Base-by-base conservation (phyloP, 2,797 vertebrate species). In the Gouania willdenowi region DNA sequence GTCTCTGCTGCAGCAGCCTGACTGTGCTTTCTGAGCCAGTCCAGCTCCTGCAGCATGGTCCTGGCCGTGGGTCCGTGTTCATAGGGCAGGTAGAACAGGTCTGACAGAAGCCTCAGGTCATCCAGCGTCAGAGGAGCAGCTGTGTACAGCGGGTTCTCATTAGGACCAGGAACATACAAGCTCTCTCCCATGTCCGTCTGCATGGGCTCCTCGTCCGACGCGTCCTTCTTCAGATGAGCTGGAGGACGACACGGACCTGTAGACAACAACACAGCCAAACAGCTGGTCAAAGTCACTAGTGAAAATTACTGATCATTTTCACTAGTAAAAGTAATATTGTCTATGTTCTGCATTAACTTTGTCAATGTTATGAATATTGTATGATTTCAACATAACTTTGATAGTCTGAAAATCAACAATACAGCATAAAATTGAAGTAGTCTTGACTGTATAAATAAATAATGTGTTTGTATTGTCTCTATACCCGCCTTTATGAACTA, bases 21-120 rank as follows among this genome's bases (percentile, higher is more conserved):
- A 27, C 91, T 87, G 66, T 97, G 91, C 53, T 77, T 88, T 61
- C 87, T 88, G 34, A 99, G 92, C 97, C 97, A 99, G 69, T 98
- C 90, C 69, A 99, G 93, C 61, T 96, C 93, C 44, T 87, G 88
- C 65, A 99, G 80, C 95, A 99, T 98, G 70, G 78, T 82, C 14
- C 88, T 89, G 48, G 94, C 93, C 27, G 90, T 93, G 35, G 86
- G 75, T 16, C 97, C 94, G 5, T 98, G 88, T 43, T 99, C 94
- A 5, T 99, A 98, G 2, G 97, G 97, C 75, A 99, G 89, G 51
- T 97, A 97, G 76, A 99, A 99, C 1, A 99, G 89, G 41, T 99
- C 93, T 1, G 92, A 90, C 9, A 99, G 91, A 75, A 99, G 90
- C 32, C 85, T 91, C 54, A 99, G 86, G 70, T 99, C 97, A 3